Evolutionary conservation across 2,113 vertebrate genomes (phyloP), one percentile per base, ranked within the genome.

Genomic region (Psammodynastes pulverulentus): DNA sequence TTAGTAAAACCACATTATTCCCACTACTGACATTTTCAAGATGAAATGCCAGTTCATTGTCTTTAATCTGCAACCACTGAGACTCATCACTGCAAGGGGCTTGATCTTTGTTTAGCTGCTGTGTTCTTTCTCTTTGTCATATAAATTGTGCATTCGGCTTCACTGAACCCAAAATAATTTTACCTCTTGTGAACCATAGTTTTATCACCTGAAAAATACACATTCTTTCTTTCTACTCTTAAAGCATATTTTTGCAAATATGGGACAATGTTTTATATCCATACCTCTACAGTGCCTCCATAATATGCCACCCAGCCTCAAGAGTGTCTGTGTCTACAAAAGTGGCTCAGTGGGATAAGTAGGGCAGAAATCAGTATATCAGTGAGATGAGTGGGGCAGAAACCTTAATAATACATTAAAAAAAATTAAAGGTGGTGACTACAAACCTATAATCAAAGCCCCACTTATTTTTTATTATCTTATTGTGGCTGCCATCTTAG

Each of bases 51-150:
- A 48, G n/a, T 58, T 26, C 72, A 3, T 43, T 86, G 23, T 43
- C 52, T 92, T 89, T 92, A 89, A 89, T 92, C 87, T 49, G 49
- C 72, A 53, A 49, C 72, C 91, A 72, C 56, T 19, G 72, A 84
- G 72, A 23, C 72, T 85, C 26, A 49, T 88, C 45, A 9, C 49
- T 84, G 91, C 52, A 58, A n/a, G 72, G 39, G 72, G 39, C 54
- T 84, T 21, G 52, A 23, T 85, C 79, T 89, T 46, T 85, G 45
- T 86, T 56, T 85, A 89, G 88, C 23, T 51, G 23, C 62, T 89
- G 5, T 39, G 19, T 89, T 89, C 51, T 45, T 89, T 85, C 52
- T 53, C 29, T 34, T 49, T 79, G 86, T 48, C 39, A 10, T 58
- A 85, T 89, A 89, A 84, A 72, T 88, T 26, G 26, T 88, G 51